These are phyloP conservation scores for Lordiphosa clarofinis DNA, from an alignment of 1,140 invertebrate species.

Conservation along the genomic window DNA sequence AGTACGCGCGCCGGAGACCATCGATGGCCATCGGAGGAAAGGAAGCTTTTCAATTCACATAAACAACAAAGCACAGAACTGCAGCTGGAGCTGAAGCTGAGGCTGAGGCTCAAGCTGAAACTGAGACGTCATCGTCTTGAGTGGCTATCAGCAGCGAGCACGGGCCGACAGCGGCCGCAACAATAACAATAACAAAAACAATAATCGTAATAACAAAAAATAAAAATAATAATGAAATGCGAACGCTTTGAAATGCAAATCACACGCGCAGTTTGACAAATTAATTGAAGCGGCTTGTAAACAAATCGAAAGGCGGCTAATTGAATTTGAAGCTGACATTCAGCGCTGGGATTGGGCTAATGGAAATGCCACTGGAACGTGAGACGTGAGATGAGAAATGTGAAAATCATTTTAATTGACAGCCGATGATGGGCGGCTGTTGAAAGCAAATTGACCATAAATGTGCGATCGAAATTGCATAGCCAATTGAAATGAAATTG, in stretches of 20 bases:
- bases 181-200: conserved; percentile 13
- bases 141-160: conserved; percentile 16
- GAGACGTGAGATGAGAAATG: neutral
- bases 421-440: no score
- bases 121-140: conserved; percentile 6
- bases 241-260: conserved; percentile 35
- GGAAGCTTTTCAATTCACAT: conserved; percentile 1
- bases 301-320: conserved; percentile 25
- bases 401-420: conserved; percentile 1
- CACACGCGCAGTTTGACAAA: conserved; percentile 46
- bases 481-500: no score
- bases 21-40: neutral
- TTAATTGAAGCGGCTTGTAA: conserved; percentile 44
- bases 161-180: conserved; percentile 11
- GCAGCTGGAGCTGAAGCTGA: no score
- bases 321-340: conserved; percentile 12
- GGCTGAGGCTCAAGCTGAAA: no score
- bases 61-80: neutral
- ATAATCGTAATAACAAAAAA: conserved; percentile 23
- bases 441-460: no score
- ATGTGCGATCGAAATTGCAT: no score
- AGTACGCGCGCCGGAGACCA: neutral
- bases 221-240: conserved; percentile 24
- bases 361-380: neutral
- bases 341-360: conserved; percentile 1